Evolutionary conservation across 2,113 vertebrate genomes (phyloP), one percentile per base, ranked within the genome.

Genomic region (Girardinichthys multiradiatus): DNA sequence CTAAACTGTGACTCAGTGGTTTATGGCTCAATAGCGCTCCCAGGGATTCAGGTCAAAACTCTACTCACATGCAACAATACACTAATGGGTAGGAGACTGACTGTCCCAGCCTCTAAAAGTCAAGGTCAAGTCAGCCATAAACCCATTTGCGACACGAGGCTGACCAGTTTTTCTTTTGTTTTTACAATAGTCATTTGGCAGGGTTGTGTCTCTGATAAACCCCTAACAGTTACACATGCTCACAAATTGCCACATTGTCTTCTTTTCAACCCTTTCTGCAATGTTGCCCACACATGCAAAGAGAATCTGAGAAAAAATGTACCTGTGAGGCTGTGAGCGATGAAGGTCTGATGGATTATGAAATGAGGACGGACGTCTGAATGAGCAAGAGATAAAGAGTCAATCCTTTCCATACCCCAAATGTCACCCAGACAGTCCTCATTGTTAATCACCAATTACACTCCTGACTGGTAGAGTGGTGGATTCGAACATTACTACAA

Each of bases 1-100:
- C 80, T 79, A 58, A 80, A 76, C 71, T 84, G 67, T 86, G 85
- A 63, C 74, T 87, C 76, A 86, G 84, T 88, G 72, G 83, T 88
- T 90, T 90, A 89, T 68, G 74, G 74, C 79, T 86, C 78, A 35
- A 83, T 91, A 90, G 84, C 78, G 85, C 80, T 82, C 28, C 60
- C 68, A 70, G 80, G 75, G 57, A 74, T 82, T 85, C 58, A 57
- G 85, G 84, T 90, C 87, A 87, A 86, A 86, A 74, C 83, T 85
- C 42, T 62, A 82, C 82, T 81, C 74, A 79, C 74, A 89, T 74
- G 74, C 63, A 83, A 79, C 79, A 87, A 76, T 61, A 78, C 81
- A 83, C 81, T 86, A 86, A 91, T 83, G 76, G 76, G 61, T 61
- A 87, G 35, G 57, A 60, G 76, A 82, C 77, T 87, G 81, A 74